These are phyloP conservation scores for Bathynomus jamesi DNA, from an alignment of 1,140 invertebrate genomes.

Conservation along the genomic window DNA sequence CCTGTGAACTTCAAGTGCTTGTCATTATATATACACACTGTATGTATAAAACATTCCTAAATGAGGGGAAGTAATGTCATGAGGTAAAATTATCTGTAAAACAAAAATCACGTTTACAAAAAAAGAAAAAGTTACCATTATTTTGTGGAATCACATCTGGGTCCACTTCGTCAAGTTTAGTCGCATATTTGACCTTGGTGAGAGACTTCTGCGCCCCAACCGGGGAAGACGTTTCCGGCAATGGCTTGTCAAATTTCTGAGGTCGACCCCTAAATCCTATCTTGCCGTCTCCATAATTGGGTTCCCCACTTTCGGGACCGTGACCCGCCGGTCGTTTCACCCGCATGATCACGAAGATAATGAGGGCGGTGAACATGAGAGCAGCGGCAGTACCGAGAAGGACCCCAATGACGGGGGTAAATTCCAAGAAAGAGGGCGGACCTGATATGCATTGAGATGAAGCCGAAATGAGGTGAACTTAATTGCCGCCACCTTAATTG, in stretches of 20 bases:
- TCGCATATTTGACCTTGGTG: neutral
- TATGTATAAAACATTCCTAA: too few relatives aligned
- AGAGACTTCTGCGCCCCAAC: neutral
- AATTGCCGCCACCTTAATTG: neutral
- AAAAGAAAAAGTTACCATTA: neutral
- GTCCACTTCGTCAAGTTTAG: neutral
- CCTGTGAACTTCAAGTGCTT: too few relatives aligned
- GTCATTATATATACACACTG: too few relatives aligned
- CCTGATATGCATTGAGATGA: constrained; percentile 14
- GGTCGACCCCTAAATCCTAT: neutral
- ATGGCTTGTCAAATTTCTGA: neutral
- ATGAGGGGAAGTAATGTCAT: too few relatives aligned
- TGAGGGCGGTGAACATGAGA: constrained; percentile 59
- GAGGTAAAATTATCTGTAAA: too few relatives aligned
- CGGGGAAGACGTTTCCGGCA: neutral
- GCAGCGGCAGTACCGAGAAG: constrained; percentile 63
- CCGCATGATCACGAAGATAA: constrained; percentile 59
- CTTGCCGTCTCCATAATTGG: neutral
- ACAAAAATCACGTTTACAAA: too few relatives aligned
- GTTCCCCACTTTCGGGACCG: neutral
- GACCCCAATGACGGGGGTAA: constrained; percentile 62
- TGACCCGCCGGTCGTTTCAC: constrained; percentile 48
- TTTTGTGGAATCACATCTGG: neutral
- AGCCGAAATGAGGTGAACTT: neutral
- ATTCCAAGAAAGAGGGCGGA: constrained; percentile 39